phyloP scores from a whole-genome alignment of 2,888 invertebrate genomes.

The Cheilosia pagana region DNA sequence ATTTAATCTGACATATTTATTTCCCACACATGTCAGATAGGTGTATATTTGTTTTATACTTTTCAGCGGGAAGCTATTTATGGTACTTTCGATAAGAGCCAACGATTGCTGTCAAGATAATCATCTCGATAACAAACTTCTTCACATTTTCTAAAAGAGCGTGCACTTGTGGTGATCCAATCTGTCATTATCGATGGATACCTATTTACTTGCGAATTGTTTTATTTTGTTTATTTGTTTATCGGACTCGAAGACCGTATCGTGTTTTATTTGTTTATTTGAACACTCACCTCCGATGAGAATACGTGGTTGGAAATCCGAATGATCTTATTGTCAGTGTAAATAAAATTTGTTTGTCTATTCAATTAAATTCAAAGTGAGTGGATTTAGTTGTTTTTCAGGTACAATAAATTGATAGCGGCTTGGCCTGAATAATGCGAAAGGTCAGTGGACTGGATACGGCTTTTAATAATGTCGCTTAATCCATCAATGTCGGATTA shows the following conservation, averaged over 20 bases:
- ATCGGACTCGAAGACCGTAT: background rate
- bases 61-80: background rate
- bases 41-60: background rate
- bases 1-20: background rate
- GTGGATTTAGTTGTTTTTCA: background rate
- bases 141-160: background rate
- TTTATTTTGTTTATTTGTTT: background rate
- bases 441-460: slow-evolving; percentile 23
- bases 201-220: background rate
- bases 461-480: background rate
- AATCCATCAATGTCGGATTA: slow-evolving; percentile 40
- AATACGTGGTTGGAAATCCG: slow-evolving; percentile 31
- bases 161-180: background rate
- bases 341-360: slow-evolving; percentile 15
- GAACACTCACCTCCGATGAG: background rate
- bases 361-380: background rate
- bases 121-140: background rate
- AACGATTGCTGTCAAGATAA: background rate
- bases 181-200: background rate
- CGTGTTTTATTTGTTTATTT: background rate
- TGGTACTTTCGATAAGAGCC: slow-evolving; percentile 9
- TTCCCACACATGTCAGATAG: too few species aligned
- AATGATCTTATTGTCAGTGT: slow-evolving; percentile 27
- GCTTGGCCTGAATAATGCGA: slow-evolving; percentile 11
- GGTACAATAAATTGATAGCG: background rate